Base-by-base conservation (phyloP, 2,113 vertebrate species). In the Candoia aspera region DNA sequence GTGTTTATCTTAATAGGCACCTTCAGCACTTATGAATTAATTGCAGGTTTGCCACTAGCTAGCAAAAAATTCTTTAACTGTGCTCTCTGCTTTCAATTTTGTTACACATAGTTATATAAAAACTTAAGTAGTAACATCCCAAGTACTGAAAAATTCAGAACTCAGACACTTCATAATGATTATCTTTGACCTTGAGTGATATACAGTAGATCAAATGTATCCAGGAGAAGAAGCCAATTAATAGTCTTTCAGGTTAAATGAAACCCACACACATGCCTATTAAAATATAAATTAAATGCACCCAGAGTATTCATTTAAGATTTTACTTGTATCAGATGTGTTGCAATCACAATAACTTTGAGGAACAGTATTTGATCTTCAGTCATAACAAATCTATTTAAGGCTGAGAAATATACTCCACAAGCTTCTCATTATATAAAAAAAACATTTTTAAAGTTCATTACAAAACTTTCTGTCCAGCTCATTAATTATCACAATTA, bases 201-300 rank as follows among this genome's bases (percentile, higher is more conserved):
- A 87, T 90, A n/a, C n/a, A n/a, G n/a, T n/a, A 95, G 86, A 59
- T 95, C 92, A 96, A 93, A 87, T 9, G 37, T 86, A 86, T 79
- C 60, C 85, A 29, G 53, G 83, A 92, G 94, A 92, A 55, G 58
- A 89, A 92, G 6, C 58, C 93, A 83, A 84, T 59, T 90, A 55
- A 86, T 88, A 33, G 83, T 85, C 57, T 89, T 46, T 4, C 68
- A 94, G 92, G 58, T 84, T 84, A 62, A 58, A 33, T 3, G 13
- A 64, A 91, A 84, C 33, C n/a, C 15, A 9, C 11, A 49, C 0
- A 19, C 64, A 53, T 11, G 88, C 33, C 64, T 91, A n/a, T 89
- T 62, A 95, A 94, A 94, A 93, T 55, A 59, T 92, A 79, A 94
- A 92, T 21, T 58, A 85, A 94, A 89, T 84, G 21, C 54, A 87